Base-by-base conservation (phyloP, 1,140 invertebrate species). In the Lucilia sericata region DNA sequence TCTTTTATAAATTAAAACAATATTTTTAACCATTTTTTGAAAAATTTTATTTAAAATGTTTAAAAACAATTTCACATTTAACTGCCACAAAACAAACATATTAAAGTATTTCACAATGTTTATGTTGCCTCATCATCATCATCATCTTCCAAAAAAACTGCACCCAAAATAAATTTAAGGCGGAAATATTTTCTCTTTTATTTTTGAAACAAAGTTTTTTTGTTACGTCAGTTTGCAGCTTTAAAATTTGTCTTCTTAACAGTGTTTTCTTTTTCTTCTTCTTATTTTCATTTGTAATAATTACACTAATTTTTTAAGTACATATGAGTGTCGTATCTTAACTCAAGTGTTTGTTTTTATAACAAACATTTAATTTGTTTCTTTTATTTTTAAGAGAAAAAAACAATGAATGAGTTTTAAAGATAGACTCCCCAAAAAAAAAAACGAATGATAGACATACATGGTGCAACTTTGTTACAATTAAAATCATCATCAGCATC, bases 281-380 rank as follows among this genome's bases (percentile, higher is more conserved):
- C 25, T 42, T 7, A 42, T 42, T 42, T 42, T 42, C 42, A 42
- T 42, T 42, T 42, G 42, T 17, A 55, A n/a, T 55, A 55, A 55
- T 55, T 55, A n/a, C 51, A 55, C 51, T 55, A 55, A 55, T 55
- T 55, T 55, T 55, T 12, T 55, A 55, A 55, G 51, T 55, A 55
- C 51, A 55, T 55, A 55, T 55, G 51, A 55, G 51, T 55, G 17
- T n/a, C 5, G 17, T 17, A 55, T 55, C 51, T 55, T 55, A n/a
- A 14, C 51, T 55, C 51, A 55, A 55, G 51, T 55, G 51, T 55
- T 55, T 55, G 51, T 55, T 49, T 12, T 49, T 49, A 49, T 49
- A 12, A 49, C 49, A 49, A 49, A 49, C 25, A 30, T 42, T 42
- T 42, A 42, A 42, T 42, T 42, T 42, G 42, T 42, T 42, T 42